Percentiles rank a stretch among this genome's conserved stretches.
These are phyloP conservation scores for Polyommatus icarus DNA, from an alignment of 2,888 invertebrate genomes.

Conservation along the genomic window DNA sequence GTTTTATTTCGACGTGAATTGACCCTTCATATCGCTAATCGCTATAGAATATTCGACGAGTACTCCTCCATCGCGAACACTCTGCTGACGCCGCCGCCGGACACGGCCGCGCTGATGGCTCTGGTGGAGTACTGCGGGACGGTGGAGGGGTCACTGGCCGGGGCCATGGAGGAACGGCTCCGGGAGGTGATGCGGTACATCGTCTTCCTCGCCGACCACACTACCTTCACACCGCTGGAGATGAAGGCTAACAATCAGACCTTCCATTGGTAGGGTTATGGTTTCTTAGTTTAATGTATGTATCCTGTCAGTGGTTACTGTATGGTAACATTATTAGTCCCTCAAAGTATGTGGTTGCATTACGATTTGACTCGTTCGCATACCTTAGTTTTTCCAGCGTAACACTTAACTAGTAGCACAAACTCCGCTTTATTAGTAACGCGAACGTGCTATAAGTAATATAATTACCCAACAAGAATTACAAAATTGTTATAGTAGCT, in stretches of 20 bases:
- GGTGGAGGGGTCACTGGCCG: conserved; percentile 85
- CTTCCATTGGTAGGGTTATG: conserved; percentile 85
- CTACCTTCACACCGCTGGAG: conserved; percentile 89
- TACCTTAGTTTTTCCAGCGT: too few species aligned
- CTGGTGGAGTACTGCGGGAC: conserved; percentile 87
- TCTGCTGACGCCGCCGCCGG: conserved; percentile 88
- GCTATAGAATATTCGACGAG: conserved; percentile 87
- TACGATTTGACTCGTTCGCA: background rate
- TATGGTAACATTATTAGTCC: too few species aligned
- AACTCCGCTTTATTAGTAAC: too few species aligned
- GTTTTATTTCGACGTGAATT: too few species aligned
- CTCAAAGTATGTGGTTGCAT: too few species aligned
- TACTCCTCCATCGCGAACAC: conserved; percentile 90
- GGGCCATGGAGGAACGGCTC: conserved; percentile 88
- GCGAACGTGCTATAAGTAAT: too few species aligned
- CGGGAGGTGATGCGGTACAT: conserved; percentile 85
- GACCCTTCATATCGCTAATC: too few species aligned
- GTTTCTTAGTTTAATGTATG: background rate
- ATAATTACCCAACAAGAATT: too few species aligned
- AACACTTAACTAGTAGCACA: too few species aligned
- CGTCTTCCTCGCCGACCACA: conserved; percentile 91
- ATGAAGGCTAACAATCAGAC: conserved; percentile 93
- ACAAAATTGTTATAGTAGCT: too few species aligned
- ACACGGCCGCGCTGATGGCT: conserved; percentile 92
- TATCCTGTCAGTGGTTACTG: conserved; percentile 9